Conservation (phyloP, 1,140 invertebrate genomes). For the Druon quercuslanigerum region DNA sequence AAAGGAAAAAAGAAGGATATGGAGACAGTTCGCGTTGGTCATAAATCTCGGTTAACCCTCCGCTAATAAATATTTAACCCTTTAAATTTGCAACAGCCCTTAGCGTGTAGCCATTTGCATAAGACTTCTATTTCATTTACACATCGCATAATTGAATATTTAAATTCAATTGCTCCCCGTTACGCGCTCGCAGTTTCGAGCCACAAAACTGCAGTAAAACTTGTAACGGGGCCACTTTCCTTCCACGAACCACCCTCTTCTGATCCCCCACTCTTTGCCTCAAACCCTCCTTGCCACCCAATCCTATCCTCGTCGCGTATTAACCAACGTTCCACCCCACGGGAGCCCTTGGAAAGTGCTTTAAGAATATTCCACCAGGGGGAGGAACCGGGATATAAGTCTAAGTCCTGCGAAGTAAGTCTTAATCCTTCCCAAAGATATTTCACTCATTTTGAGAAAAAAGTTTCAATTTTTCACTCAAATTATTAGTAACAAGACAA, state of each 20-base stretch:
- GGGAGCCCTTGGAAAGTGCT: slow-evolving; percentile 61
- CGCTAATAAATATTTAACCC: slow-evolving; percentile 77
- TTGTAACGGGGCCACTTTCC: slow-evolving; percentile 76
- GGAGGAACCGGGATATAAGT: neutral
- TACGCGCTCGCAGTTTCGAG: slow-evolving; percentile 73
- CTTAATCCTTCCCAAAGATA: neutral
- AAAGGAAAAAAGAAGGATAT: neutral
- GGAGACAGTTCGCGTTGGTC: slow-evolving; percentile 42
- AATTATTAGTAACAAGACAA: too few species aligned
- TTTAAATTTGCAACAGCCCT: slow-evolving; percentile 77
- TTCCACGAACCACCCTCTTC: slow-evolving; percentile 60
- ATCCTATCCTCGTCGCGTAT: slow-evolving; percentile 1
- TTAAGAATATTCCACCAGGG: slow-evolving; percentile 63
- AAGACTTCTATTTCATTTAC: slow-evolving; percentile 80
- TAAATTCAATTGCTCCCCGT: slow-evolving; percentile 77
- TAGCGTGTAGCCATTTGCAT: slow-evolving; percentile 77
- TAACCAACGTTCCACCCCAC: slow-evolving; percentile 42
- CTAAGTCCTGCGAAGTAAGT: neutral
- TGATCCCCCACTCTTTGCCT: slow-evolving; percentile 37
- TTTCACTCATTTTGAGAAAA: neutral
- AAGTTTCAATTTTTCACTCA: too few species aligned
- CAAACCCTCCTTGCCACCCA: slow-evolving; percentile 37
- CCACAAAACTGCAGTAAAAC: slow-evolving; percentile 77
- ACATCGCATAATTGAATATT: slow-evolving; percentile 79
- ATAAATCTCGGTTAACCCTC: slow-evolving; percentile 75